These are phyloP conservation scores for Carassius carassius DNA, from an alignment of 2,113 vertebrate species.

Conservation along the genomic window DNA sequence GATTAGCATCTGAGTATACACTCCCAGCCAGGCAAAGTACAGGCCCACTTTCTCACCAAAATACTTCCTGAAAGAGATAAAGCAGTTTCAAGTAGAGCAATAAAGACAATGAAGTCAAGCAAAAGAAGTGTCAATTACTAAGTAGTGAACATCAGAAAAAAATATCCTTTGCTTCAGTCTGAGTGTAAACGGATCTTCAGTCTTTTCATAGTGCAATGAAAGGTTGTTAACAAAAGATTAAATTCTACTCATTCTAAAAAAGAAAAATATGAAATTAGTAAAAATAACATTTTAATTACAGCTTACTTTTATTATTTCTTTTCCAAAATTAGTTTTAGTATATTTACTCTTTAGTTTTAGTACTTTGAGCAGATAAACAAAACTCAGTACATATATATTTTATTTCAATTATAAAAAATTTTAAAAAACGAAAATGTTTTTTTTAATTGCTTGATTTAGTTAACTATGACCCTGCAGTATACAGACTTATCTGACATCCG, in stretches of 20 bases:
- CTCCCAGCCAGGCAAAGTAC: slow-evolving; percentile 97
- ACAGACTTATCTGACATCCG: background rate
- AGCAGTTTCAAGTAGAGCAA: background rate
- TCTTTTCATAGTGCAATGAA: background rate
- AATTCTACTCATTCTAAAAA: background rate
- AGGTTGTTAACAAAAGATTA: too few species aligned
- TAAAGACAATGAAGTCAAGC: background rate
- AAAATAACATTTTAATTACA: background rate
- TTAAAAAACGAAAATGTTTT: too few species aligned
- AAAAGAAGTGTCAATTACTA: background rate
- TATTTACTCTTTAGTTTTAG: too few species aligned
- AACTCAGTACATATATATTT: too few species aligned
- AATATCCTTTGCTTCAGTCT: background rate
- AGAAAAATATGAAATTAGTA: background rate
- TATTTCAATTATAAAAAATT: too few species aligned
- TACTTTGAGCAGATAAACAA: too few species aligned
- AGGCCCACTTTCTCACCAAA: slow-evolving; percentile 98
- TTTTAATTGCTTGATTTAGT: too few species aligned
- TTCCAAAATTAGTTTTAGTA: too few species aligned
- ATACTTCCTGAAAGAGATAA: slow-evolving; percentile 83
- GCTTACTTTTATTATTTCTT: too few species aligned
- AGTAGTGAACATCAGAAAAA: background rate
- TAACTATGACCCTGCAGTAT: background rate
- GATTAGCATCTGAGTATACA: slow-evolving; percentile 98
- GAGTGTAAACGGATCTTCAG: background rate